Evolutionary conservation across 2,113 vertebrate species (phyloP), one percentile per base, ranked within the genome.

Genomic region (Chiloscyllium plagiosum): DNA sequence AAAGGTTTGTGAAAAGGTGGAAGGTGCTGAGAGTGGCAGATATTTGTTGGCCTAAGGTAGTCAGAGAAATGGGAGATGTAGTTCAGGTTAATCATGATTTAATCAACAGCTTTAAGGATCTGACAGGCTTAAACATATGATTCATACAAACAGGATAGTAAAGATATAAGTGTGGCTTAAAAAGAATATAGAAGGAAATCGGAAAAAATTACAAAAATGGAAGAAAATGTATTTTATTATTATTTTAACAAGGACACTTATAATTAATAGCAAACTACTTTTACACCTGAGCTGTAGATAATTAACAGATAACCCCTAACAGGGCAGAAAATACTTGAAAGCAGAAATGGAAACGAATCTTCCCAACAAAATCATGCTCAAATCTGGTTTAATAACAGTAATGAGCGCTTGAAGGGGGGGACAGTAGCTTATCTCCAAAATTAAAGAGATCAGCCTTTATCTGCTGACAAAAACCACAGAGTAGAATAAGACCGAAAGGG

Each of bases 401-500:
- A 93, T 93, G 26, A 93, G n/a, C 65, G 29, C 61, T n/a, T 66
- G 89, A 66, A 68, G 68, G 61, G 17, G 24, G 56, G 94, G 47
- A 72, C 22, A 52, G 68, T 47, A 97, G 98, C 97, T 72, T 98
- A 97, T 98, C 98, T 98, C 97, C 98, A 97, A 97, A 97, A 97
- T 97, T 98, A 98, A 98, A 97, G 98, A 98, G 97, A 96, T 96
- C 97, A 97, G 97, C 98, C 99, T 99, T 99, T 98, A 99, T 99
- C 98, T 98, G 97, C 97, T 98, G 98, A 98, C 98, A 98, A 98
- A 97, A 97, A 97, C 97, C 97, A 97, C 97, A 96, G 97, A 95
- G 96, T 37, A 96, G 97, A 98, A 97, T 97, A 98, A 97, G 97
- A 98, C 98, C 98, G 97, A 98, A 98, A 98, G 97, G 97, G 98